These are phyloP conservation scores for Gallinago nigripennis DNA, from an alignment of 2,797 vertebrate species.

Conservation along the genomic window DNA sequence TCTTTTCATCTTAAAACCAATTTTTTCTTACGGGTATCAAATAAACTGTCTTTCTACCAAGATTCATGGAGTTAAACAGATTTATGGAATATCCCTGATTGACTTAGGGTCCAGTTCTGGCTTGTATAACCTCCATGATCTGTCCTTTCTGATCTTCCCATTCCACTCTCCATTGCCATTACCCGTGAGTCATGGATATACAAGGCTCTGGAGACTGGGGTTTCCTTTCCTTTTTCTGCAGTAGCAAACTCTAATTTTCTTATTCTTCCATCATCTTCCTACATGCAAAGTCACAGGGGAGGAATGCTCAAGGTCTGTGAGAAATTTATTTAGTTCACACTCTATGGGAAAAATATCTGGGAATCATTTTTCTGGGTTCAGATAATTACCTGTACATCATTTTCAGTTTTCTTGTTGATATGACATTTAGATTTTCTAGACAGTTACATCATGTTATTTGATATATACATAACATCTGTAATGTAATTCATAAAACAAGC, in stretches of 20 bases:
- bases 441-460: not conserved
- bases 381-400: not conserved
- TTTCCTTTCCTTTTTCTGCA: not conserved
- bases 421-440: not conserved
- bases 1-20: not conserved
- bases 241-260: not conserved
- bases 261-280: not conserved
- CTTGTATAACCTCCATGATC: not conserved
- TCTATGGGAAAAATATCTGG: not conserved
- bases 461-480: not conserved
- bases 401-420: constrained; percentile 22
- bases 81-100: not conserved
- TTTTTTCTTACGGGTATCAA: not conserved
- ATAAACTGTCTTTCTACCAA: not conserved
- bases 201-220: not conserved
- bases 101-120: not conserved
- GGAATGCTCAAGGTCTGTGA: not conserved
- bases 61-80: not conserved
- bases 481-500: not conserved
- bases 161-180: not conserved
- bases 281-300: not conserved
- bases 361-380: not conserved
- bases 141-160: not conserved
- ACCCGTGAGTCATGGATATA: not conserved
- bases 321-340: not conserved